Percentiles rank a stretch among this genome's conserved stretches.
Evolutionary conservation across 2,888 invertebrate species (phyloP).

Genomic region (Carterocephalus palaemon): DNA sequence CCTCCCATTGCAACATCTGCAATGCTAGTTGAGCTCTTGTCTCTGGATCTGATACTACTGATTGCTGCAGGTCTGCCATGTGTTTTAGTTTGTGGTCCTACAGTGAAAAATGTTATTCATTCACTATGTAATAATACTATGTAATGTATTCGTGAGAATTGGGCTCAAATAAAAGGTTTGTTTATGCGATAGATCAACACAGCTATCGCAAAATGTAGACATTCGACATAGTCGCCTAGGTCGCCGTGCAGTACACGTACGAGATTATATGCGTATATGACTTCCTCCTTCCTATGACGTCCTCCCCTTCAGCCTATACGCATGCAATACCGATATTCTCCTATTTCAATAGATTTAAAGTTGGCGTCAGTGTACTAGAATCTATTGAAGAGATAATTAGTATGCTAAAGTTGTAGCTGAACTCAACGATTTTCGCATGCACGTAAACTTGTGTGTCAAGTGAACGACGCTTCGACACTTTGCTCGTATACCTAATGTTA

Average conservation of each 20-base stretch:
- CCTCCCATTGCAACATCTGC: conserved; percentile 98
- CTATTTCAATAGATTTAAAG: too few species aligned
- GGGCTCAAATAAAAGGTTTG: too few species aligned
- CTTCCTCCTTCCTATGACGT: too few species aligned
- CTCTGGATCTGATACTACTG: conserved; percentile 96
- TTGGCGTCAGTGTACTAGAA: too few species aligned
- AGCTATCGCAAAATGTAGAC: background rate
- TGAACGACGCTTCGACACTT: background rate
- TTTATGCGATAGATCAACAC: background rate
- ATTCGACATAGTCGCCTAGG: too few species aligned
- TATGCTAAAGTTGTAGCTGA: background rate
- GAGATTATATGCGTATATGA: too few species aligned
- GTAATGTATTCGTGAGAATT: background rate
- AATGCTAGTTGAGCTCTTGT: conserved; percentile 94
- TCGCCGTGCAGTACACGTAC: too few species aligned
- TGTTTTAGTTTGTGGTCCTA: conserved; percentile 98
- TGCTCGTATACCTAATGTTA: conserved; percentile 6
- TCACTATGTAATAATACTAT: background rate
- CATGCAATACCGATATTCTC: too few species aligned
- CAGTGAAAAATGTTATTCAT: conserved; percentile 4
- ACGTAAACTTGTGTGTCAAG: conserved; percentile 4
- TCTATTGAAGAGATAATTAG: background rate
- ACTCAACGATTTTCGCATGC: background rate
- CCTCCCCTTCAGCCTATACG: too few species aligned
- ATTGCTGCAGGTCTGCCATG: conserved; percentile 98